These are phyloP conservation scores for Channallabes apus DNA, from an alignment of 2,797 vertebrate species.

Conservation along the genomic window DNA sequence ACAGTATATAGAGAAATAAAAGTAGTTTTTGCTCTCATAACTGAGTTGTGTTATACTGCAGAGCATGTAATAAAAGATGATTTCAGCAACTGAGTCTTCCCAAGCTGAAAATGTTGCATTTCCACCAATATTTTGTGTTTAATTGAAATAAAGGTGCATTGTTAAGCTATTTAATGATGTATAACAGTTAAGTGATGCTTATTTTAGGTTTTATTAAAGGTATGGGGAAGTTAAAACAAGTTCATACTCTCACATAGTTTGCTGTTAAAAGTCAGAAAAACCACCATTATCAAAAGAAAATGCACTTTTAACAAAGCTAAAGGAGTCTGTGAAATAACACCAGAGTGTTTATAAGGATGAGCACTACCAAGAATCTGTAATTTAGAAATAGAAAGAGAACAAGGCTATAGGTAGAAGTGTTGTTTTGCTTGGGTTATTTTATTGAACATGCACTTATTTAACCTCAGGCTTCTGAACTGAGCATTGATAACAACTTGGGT, in stretches of 20 bases:
- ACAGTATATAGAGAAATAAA: too few species aligned
- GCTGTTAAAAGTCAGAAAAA: background rate
- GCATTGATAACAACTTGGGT: too few species aligned
- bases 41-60: too few species aligned
- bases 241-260: background rate
- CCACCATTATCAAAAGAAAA: background rate
- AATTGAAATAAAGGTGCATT: background rate
- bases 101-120: background rate
- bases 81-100: background rate
- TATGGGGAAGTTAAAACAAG: background rate
- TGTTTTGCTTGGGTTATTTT: too few species aligned
- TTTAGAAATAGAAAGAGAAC: background rate
- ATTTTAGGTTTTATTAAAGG: background rate
- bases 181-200: background rate
- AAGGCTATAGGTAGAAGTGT: too few species aligned
- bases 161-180: background rate
- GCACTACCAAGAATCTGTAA: background rate
- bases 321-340: background rate
- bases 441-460: too few species aligned
- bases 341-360: background rate
- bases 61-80: background rate
- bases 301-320: background rate
- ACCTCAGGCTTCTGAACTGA: too few species aligned
- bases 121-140: background rate
- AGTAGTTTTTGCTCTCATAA: too few species aligned